These are phyloP conservation scores for Spodoptera exigua DNA, from an alignment of 2,888 invertebrate genomes.

Conservation along the genomic window DNA sequence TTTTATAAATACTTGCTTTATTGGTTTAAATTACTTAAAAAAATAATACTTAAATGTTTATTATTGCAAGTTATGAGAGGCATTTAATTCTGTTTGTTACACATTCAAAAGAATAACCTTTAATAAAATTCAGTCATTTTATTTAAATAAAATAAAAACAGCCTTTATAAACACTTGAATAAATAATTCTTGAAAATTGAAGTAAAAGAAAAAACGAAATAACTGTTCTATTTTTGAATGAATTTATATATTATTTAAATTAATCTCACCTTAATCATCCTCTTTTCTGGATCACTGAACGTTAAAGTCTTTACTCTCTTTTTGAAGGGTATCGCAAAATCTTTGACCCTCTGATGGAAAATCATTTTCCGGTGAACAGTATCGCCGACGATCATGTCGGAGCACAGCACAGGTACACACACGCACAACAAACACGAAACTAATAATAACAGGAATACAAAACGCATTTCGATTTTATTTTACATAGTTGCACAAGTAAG, in stretches of 20 bases:
- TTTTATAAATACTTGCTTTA: background rate
- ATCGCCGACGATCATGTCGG: constrained; percentile 85
- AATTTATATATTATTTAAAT: background rate
- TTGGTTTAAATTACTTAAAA: too few species aligned
- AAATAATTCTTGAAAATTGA: background rate
- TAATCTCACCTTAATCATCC: constrained; percentile 77
- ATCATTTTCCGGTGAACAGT: constrained; percentile 86
- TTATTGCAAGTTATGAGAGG: too few species aligned
- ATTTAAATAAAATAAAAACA: too few species aligned
- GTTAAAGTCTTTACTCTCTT: constrained; percentile 80
- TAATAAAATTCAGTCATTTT: too few species aligned
- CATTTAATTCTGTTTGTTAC: too few species aligned
- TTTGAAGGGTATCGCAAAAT: constrained; percentile 85
- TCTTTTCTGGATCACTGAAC: constrained; percentile 80
- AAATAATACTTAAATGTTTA: too few species aligned
- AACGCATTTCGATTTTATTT: constrained; percentile 78
- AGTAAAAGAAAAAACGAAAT: background rate
- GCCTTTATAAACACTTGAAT: too few species aligned
- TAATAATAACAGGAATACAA: constrained; percentile 68
- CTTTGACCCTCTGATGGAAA: constrained; percentile 84
- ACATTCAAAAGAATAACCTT: too few species aligned
- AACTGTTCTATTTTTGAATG: too few species aligned
- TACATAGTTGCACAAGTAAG: constrained; percentile 62
- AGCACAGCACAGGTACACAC: constrained; percentile 65
- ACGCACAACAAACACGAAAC: constrained; percentile 67